Base-by-base conservation (phyloP, 2,113 vertebrate genomes). In the Rhabdomys dilectus region DNA sequence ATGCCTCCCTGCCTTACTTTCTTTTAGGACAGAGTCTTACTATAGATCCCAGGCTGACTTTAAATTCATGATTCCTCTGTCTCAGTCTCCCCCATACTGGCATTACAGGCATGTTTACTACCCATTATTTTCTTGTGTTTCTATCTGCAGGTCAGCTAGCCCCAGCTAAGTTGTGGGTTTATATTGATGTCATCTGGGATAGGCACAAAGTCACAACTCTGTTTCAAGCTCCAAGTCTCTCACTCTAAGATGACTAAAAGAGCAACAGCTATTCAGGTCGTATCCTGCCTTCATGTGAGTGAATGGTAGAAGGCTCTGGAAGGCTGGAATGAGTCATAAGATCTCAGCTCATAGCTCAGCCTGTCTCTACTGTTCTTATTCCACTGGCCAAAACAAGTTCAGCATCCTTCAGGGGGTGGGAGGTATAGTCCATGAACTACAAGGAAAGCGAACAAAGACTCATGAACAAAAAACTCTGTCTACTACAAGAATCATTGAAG, bases 51-150 rank as follows among this genome's bases (percentile, higher is more conserved):
- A 87, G 68, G 15, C 2, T 73, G 68, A 56, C 48, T 58, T 58
- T 56, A 89, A 89, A 75, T 39, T 17, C n/a, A 42, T 64, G 11
- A 82, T 31, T 26, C 26, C 24, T 36, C 51, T 81, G 78, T 8
- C 48, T 56, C 51, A 81, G 51, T 51, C 45, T 78, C 15, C 13
- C 76, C 45, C 11, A 82, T 64, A 58, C 58, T 84, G n/a, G 17
- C 16, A 34, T 34, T 66, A 68, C 48, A 75, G 29, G 15, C 82
- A 12, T 62, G 36, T 72, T 66, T 21, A 16, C 7, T 48, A 53
- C 64, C 68, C 13, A 82, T 92, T 95, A 31, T 31, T 72, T 92
- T 76, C 70, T 78, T 95, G 82, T 39, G 77, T 31, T 11, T 68
- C 13, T 31, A 39, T 48, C 42, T 93, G 34, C 45, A 96, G 58